A percentile compares a stretch with the other conserved stretches of the same genome.
Conservation (phyloP, 1,140 invertebrate genomes). For the Heliconius eleuchia region DNA sequence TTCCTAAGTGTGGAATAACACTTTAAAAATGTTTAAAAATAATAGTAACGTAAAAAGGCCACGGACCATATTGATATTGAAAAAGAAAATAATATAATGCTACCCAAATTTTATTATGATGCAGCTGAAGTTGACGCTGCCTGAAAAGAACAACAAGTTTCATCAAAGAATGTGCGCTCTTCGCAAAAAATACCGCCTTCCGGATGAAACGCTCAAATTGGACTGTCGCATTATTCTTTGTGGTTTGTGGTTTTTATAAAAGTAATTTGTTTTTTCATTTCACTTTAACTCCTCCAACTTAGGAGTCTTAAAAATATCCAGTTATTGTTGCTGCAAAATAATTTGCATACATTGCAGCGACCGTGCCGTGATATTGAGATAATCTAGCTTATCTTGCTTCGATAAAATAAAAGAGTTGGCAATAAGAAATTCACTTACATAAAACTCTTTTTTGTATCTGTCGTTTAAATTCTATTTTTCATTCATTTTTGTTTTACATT, state of each 20-base stretch:
- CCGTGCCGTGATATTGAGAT: background rate
- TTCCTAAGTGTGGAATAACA: too few relatives aligned
- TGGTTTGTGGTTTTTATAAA: conserved; percentile 15
- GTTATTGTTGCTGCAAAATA: background rate
- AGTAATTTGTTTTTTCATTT: conserved; percentile 22
- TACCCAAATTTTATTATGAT: conserved; percentile 19
- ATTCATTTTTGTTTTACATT: too few relatives aligned
- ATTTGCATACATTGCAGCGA: conserved; percentile 3
- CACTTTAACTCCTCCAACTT: conserved; percentile 9
- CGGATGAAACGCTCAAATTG: conserved; percentile 24
- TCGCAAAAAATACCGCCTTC: conserved; percentile 19
- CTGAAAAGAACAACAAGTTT: conserved; percentile 23
- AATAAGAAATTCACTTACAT: background rate
- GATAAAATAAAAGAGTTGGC: background rate
- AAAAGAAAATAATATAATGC: background rate
- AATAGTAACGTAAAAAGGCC: too few relatives aligned
- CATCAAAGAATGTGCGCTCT: conserved; percentile 26
- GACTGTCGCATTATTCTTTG: conserved; percentile 23
- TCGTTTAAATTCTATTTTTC: background rate
- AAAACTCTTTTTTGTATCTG: background rate
- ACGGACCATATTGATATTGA: background rate
- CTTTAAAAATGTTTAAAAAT: too few relatives aligned
- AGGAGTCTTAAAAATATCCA: conserved; percentile 11
- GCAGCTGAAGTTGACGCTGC: conserved; percentile 25
- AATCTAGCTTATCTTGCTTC: background rate